A percentile compares a stretch with the other conserved stretches of the same genome.
phyloP scores from a whole-genome alignment of 2,888 invertebrate species.

The Calameuta pallipes region DNA sequence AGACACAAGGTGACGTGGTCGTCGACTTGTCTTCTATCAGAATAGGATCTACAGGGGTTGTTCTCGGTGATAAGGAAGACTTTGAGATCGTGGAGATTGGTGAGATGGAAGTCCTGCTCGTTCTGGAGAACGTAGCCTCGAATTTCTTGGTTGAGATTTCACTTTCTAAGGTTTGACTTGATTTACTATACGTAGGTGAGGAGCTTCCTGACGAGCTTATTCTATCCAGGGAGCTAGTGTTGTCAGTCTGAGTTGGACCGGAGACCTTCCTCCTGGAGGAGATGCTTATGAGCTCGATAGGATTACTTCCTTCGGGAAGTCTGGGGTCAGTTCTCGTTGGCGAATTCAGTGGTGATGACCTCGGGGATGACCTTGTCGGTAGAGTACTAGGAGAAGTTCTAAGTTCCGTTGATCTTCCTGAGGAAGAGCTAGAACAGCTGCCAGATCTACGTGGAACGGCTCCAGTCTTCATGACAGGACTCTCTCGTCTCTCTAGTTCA shows the following conservation, averaged over 20 bases:
- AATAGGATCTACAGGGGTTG: conserved; percentile 44
- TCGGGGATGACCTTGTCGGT: conserved; percentile 33
- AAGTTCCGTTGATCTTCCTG: background rate
- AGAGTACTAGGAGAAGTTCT: conserved; percentile 35
- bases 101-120: conserved; percentile 25
- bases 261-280: conserved; percentile 51
- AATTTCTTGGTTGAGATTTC: background rate
- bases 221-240: conserved; percentile 42
- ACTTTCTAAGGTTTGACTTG: conserved; percentile 28
- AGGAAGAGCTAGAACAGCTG: conserved; percentile 52
- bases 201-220: background rate
- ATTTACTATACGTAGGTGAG: conserved; percentile 20
- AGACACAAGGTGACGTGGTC: conserved; percentile 49
- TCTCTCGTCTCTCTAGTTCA: conserved; percentile 53
- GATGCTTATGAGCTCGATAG: conserved; percentile 23
- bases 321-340: conserved; percentile 23
- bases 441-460: conserved; percentile 50
- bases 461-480: conserved; percentile 59
- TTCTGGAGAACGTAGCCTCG: background rate
- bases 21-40: conserved; percentile 28
- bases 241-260: conserved; percentile 61
- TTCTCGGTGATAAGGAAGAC: conserved; percentile 46
- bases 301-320: conserved; percentile 13
- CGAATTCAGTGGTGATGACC: conserved; percentile 28
- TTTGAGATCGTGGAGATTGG: conserved; percentile 40